Base-by-base conservation (phyloP, 2,888 invertebrate species). In the Neoascia interrupta region DNA sequence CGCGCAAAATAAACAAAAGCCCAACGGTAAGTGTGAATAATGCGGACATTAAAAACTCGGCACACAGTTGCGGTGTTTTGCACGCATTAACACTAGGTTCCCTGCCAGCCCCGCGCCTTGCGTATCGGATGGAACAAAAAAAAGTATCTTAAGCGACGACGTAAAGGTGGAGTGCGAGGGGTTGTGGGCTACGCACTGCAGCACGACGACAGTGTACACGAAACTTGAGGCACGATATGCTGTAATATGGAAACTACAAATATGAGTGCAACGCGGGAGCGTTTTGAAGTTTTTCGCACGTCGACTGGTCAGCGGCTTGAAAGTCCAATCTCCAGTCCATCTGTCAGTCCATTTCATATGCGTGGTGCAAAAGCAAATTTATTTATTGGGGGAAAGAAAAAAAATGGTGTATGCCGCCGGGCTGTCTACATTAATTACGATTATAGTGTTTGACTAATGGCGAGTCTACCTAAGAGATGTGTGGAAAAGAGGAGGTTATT, bases 1-100 rank as follows among this genome's bases (percentile, higher is more conserved):
- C 41, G 43, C 43, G 64, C 54, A 61, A 68, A 68, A 73, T 56
- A 73, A 79, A 79, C 56, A 79, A 79, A 79, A 73, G 79, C 76
- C 76, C 66, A 8, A 73, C 66, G 61, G 66, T 56, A 68, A 79
- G 79, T 79, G 79, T 79, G 79, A 79, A 79, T 79, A 79, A 79
- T 79, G 72, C 79, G 72, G 79, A 73, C 79, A 79, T 79, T 79
- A 79, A 79, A 60, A 79, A 79, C 72, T 54, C 73, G 68, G 66
- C 60, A 61, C 54, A 70, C 70, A 61, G 60, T 66, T 79, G 70
- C 45, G 56, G 49, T 68, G 54, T 66, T 73, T 61, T 73, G 73
- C 79, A 79, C 73, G 79, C 79, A 79, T 79, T 73, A 54, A 72
- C 49, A 60, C 61, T 68, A 54, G 56, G 53, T 70, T 54, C 64